Percentiles rank a stretch among this genome's conserved stretches.
Evolutionary conservation across 1,140 invertebrate genomes (phyloP).

Genomic region (Bathynomus jamesi): DNA sequence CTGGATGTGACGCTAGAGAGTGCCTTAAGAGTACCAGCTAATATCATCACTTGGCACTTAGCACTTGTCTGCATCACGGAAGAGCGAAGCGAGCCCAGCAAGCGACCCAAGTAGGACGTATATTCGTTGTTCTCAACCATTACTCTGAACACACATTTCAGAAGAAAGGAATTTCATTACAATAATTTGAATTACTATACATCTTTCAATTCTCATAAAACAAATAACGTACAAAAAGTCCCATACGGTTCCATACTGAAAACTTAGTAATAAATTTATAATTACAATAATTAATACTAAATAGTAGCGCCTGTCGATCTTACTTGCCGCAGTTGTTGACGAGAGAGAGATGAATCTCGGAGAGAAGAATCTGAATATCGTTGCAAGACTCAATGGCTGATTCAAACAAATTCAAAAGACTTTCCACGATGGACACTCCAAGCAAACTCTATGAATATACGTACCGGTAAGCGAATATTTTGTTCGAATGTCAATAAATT

Average conservation of each 20-base stretch:
- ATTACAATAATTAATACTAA: too few species aligned
- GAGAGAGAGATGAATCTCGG: neutral
- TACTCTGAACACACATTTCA: neutral
- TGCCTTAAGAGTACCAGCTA: neutral
- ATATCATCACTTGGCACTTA: neutral
- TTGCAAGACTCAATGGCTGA: neutral
- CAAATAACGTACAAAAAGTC: too few species aligned
- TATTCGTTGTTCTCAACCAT: neutral
- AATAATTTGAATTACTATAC: too few species aligned
- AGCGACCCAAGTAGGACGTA: neutral
- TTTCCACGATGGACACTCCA: neutral
- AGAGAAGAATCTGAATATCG: neutral
- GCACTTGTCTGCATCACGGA: neutral
- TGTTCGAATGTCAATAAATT: too few species aligned
- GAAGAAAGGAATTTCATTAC: too few species aligned
- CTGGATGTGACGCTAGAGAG: neutral
- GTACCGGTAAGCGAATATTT: too few species aligned
- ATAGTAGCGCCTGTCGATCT: too few species aligned
- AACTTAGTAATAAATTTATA: too few species aligned
- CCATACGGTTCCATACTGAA: too few species aligned
- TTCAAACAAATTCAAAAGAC: neutral
- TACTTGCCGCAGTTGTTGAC: neutral
- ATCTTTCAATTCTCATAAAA: too few species aligned
- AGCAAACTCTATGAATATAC: neutral
- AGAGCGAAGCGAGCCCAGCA: neutral